phyloP scores from a whole-genome alignment of 2,888 invertebrate genomes.

The Oscheius myriophilus region DNA sequence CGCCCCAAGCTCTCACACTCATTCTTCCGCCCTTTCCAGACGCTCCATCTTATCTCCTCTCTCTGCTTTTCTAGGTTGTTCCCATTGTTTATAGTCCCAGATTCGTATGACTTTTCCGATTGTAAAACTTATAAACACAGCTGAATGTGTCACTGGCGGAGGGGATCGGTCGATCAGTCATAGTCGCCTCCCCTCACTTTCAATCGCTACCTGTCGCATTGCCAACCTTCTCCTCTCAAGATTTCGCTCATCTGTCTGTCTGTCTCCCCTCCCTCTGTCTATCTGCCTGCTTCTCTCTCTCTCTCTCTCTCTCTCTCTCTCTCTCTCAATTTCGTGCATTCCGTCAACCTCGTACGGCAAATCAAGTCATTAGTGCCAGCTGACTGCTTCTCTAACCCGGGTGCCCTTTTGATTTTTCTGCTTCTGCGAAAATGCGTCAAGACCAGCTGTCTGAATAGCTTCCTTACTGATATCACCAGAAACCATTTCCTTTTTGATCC shows the following conservation, averaged over 20 bases:
- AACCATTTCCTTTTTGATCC: not conserved
- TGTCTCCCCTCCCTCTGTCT: too few species aligned
- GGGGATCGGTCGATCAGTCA: too few species aligned
- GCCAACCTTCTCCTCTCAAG: too few species aligned
- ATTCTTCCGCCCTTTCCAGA: slow-evolving; percentile 9
- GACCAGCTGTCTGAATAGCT: too few species aligned
- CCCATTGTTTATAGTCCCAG: slow-evolving; percentile 25
- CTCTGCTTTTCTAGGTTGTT: slow-evolving; percentile 18
- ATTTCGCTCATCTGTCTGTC: too few species aligned
- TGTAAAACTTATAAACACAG: too few species aligned
- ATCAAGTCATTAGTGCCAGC: not conserved
- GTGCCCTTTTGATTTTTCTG: slow-evolving; percentile 3
- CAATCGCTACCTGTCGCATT: too few species aligned
- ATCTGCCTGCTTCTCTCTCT: too few species aligned
- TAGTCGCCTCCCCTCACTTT: too few species aligned
- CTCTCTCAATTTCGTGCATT: slow-evolving; percentile 17
- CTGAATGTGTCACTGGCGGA: too few species aligned
- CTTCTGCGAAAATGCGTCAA: slow-evolving; percentile 24
- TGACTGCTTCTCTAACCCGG: too few species aligned
- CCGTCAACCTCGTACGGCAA: slow-evolving; percentile 5
- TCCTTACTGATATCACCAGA: not conserved
- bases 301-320: too few species aligned
- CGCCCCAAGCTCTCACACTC: slow-evolving; percentile 1
- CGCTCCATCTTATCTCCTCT: slow-evolving; percentile 24
- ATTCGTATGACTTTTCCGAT: slow-evolving; percentile 16